Evolutionary conservation across 2,888 invertebrate species (phyloP).

Genomic region (Girardia tigrina): DNA sequence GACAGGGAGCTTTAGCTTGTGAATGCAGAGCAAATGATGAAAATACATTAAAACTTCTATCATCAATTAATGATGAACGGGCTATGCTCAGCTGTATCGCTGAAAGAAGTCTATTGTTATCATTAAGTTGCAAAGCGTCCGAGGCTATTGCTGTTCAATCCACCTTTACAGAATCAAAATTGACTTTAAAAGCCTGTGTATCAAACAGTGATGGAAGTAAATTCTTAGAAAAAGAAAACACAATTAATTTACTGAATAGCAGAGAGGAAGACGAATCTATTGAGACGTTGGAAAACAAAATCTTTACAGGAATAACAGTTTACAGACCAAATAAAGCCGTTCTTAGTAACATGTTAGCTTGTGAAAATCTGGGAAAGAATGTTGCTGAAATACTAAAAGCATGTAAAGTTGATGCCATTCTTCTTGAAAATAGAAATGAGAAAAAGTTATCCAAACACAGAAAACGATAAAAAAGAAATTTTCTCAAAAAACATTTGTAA

Average conservation of each 20-base stretch:
- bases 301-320: background rate
- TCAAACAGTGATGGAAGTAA: background rate
- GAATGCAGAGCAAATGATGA: slow-evolving; percentile 69
- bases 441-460: background rate
- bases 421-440: background rate
- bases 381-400: background rate
- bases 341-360: background rate
- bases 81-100: slow-evolving; percentile 69
- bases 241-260: background rate
- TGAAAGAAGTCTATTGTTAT: slow-evolving; percentile 72
- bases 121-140: slow-evolving; percentile 76
- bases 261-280: background rate
- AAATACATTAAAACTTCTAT: slow-evolving; percentile 59
- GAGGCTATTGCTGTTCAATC: slow-evolving; percentile 29
- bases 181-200: background rate
- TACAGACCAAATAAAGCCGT: background rate
- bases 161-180: background rate
- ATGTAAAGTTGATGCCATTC: background rate
- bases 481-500: too few species aligned
- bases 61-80: slow-evolving; percentile 62
- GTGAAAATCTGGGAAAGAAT: background rate
- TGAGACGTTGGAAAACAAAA: background rate
- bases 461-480: too few species aligned
- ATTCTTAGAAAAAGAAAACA: background rate
- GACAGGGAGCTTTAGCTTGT: slow-evolving; percentile 86